phyloP scores from a whole-genome alignment of 2,113 vertebrate genomes.

The Calonectris borealis region DNA sequence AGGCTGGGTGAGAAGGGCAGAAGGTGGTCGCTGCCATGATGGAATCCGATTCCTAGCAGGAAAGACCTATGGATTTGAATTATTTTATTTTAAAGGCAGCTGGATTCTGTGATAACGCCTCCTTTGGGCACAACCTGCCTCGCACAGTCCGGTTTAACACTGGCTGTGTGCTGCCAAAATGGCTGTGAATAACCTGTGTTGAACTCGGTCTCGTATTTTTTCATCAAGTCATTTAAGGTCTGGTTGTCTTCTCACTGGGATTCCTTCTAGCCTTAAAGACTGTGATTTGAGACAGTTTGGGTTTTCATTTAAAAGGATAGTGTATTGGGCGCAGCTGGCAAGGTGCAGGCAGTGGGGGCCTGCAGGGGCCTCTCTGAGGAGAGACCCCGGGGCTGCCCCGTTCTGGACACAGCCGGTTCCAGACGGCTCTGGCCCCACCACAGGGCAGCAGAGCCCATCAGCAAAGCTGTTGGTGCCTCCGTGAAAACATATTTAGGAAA shows the following conservation, averaged over 20 bases:
- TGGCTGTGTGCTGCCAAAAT: not conserved
- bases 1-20: not conserved
- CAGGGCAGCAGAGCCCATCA: not conserved
- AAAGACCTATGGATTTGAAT: not conserved
- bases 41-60: not conserved
- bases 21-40: not conserved
- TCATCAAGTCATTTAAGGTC: not conserved
- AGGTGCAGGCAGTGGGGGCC: not conserved
- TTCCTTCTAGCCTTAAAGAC: not conserved
- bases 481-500: not conserved
- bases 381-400: accelerated
- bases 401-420: accelerated
- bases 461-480: not conserved
- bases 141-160: not conserved
- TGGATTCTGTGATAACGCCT: not conserved
- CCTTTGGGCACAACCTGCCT: not conserved
- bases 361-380: not conserved
- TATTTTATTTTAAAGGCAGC: not conserved
- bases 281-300: not conserved
- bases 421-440: not conserved
- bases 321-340: not conserved
- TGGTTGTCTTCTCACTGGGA: not conserved
- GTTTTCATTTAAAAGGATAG: not conserved
- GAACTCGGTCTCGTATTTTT: not conserved
- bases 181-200: not conserved